Conservation (phyloP, 2,888 invertebrate genomes). For the Erebia epiphron region DNA sequence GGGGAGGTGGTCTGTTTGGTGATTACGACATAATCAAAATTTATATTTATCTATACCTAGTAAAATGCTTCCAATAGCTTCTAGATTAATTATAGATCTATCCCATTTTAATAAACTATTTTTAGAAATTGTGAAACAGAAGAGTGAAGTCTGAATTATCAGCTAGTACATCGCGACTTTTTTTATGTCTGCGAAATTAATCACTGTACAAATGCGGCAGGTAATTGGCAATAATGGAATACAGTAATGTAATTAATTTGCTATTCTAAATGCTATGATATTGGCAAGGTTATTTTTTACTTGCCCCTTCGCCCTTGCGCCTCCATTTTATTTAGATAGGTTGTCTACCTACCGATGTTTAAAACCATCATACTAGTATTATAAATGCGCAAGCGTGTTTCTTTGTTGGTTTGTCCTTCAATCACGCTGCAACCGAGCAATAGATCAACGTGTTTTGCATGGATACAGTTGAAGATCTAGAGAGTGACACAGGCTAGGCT, state of each 20-base stretch:
- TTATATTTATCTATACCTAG: too few relatives aligned
- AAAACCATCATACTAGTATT: too few relatives aligned
- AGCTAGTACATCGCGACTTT: neutral
- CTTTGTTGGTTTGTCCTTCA: too few relatives aligned
- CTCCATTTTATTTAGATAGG: constrained; percentile 20
- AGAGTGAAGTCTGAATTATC: neutral
- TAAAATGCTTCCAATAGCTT: too few relatives aligned
- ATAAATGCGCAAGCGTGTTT: too few relatives aligned
- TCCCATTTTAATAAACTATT: neutral
- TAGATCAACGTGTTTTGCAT: too few relatives aligned
- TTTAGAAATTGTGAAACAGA: neutral
- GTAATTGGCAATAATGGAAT: constrained; percentile 29
- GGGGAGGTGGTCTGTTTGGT: too few relatives aligned
- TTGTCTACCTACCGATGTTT: neutral
- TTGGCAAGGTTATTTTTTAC: constrained; percentile 38
- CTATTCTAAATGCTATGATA: constrained; percentile 32
- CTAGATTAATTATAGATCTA: neutral
- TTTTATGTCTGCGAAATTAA: constrained; percentile 21
- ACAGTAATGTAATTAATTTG: constrained; percentile 33
- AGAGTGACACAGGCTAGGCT: too few relatives aligned
- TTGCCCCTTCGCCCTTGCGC: constrained; percentile 52
- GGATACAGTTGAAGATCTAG: too few relatives aligned
- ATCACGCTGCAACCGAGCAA: too few relatives aligned
- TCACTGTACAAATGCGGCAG: constrained; percentile 18
- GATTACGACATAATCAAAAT: too few relatives aligned